Evolutionary conservation across 2,113 vertebrate species (phyloP).

Genomic region (Indicator maculatus): DNA sequence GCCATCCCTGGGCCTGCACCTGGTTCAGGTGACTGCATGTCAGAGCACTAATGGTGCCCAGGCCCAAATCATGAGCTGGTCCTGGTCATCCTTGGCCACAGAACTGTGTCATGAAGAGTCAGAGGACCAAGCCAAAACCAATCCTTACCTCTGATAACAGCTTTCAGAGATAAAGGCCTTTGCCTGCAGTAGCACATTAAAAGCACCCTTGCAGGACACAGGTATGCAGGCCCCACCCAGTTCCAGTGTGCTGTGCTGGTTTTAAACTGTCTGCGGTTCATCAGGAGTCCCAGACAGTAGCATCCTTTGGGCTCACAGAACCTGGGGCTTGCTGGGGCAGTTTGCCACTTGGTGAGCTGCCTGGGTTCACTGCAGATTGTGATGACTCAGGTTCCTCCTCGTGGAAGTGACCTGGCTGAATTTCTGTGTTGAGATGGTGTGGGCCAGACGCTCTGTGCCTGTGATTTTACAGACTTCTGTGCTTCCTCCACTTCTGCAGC

Average conservation of each 20-base stretch:
- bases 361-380: not conserved
- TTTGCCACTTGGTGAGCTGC: not conserved
- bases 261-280: not conserved
- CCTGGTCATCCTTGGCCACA: not conserved
- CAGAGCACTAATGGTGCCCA: fast-evolving
- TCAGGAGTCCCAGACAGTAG: not conserved
- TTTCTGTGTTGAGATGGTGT: not conserved
- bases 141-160: fast-evolving
- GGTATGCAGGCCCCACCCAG: not conserved
- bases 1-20: fast-evolving
- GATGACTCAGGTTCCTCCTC: not conserved
- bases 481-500: not conserved
- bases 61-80: not conserved
- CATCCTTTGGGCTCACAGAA: not conserved
- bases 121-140: not conserved
- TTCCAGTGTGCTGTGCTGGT: not conserved
- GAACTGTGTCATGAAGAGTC: too few relatives aligned
- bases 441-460: fast-evolving
- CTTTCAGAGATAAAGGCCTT: not conserved
- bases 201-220: not conserved
- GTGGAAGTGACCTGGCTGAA: not conserved
- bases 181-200: not conserved
- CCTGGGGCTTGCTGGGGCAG: not conserved
- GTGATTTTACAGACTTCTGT: not conserved
- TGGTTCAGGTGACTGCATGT: fast-evolving